Evolutionary conservation across 2,113 vertebrate species (phyloP).

Genomic region (Ceyx margarethae): DNA sequence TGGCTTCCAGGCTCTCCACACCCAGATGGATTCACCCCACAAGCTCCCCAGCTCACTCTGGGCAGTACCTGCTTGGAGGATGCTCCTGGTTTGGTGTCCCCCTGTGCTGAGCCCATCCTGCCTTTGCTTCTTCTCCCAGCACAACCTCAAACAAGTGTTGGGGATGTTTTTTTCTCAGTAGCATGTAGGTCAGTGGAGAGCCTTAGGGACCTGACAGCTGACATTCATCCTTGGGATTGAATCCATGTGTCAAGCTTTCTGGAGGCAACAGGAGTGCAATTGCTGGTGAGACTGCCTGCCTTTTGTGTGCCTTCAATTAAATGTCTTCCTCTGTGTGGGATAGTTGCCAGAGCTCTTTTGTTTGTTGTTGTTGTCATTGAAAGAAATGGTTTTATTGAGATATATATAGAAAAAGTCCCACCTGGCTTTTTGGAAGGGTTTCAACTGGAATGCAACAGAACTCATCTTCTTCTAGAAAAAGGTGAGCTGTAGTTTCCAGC

Average conservation of each 20-base stretch:
- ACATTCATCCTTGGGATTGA: background rate
- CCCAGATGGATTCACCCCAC: background rate
- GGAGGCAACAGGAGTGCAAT: background rate
- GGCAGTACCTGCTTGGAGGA: background rate
- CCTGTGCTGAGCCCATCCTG: fast-evolving
- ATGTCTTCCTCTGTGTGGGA: background rate
- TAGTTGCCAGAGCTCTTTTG: background rate
- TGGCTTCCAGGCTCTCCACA: background rate
- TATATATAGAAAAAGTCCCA: background rate
- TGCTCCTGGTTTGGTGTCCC: fast-evolving
- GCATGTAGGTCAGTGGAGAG: slow-evolving; percentile 46
- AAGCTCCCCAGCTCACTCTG: fast-evolving
- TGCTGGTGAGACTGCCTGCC: background rate
- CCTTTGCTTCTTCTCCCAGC: background rate
- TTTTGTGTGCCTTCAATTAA: slow-evolving; percentile 37
- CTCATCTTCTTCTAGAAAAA: slow-evolving; percentile 1
- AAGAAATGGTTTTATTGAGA: slow-evolving; percentile 14
- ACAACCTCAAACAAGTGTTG: background rate
- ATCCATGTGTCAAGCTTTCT: background rate
- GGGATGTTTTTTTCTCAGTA: background rate
- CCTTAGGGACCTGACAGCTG: slow-evolving; percentile 36
- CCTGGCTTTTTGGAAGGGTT: slow-evolving; percentile 44
- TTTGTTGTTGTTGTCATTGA: background rate
- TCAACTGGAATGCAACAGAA: background rate
- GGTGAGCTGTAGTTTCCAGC: background rate